Base-by-base conservation (phyloP, 2,113 vertebrate genomes). In the Callospermophilus lateralis region DNA sequence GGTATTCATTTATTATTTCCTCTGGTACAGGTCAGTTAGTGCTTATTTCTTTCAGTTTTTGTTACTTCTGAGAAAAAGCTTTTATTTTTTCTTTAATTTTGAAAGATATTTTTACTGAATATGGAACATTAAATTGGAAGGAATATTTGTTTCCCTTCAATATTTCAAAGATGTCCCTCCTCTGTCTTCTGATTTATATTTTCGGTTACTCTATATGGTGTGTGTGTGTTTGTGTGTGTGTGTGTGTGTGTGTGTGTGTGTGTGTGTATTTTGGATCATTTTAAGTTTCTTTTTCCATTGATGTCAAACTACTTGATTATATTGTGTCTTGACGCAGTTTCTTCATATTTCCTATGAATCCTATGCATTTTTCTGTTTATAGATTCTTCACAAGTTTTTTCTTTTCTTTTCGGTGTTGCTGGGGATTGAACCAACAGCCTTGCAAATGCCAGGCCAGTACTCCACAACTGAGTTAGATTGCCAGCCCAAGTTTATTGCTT, bases 181-280 rank as follows among this genome's bases (percentile, higher is more conserved):
- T 70, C n/a, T 84, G 42, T n/a, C 24, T 63, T 74, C 16, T 51
- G 22, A 78, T 1, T 84, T 58, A 30, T 1, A 48, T 28, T 78
- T 81, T 51, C 51, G 34, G 2, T 30, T 51, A 30, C 12, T 81
- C 24, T 37, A 28, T 42, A 11, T 19, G 11, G 34, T 20, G 6
- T 39, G 2, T 45, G 1, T 39, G 8, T 39, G 15, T 39, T 0
- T 24, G 42, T 45, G 42, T 45, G 42, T 45, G 42, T 45, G 42
- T 45, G 34, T 20, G 6, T 37, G 1, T 45, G 1, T 37, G 8
- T 39, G 20, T 39, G 1, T 42, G 6, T n/a, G n/a, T 39, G 7
- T 72, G 34, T 39, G 24, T 37, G 8, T 30, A 19, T 73, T 61
- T 55, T 51, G 19, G 53, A 9, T 73, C 37, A 3, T 39, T 72